phyloP scores from a whole-genome alignment of 2,888 invertebrate species.

The Idaea biselata region DNA sequence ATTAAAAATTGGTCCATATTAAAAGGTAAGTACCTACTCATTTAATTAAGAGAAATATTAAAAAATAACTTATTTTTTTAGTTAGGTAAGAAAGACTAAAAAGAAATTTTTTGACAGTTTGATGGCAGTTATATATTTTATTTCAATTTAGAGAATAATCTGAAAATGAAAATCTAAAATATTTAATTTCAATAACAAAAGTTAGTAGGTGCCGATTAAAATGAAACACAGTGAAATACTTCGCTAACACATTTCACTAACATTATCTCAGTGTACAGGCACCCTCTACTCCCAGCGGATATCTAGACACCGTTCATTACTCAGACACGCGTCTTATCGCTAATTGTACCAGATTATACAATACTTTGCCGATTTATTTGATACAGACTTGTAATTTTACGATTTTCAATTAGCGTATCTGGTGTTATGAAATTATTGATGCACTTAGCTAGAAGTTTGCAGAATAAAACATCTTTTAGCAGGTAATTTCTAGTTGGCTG shows the following conservation, averaged over 20 bases:
- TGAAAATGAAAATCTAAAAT: too few species aligned
- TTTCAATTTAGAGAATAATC: too few species aligned
- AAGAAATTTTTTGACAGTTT: not conserved
- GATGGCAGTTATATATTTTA: too few species aligned
- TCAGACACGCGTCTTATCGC: constrained; percentile 63
- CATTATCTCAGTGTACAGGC: constrained; percentile 30
- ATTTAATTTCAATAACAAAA: too few species aligned
- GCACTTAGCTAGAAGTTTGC: not conserved
- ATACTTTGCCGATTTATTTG: constrained; percentile 14
- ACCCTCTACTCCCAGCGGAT: not conserved
- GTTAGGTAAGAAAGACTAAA: not conserved
- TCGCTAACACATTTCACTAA: not conserved
- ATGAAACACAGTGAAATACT: too few species aligned
- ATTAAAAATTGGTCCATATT: too few species aligned
- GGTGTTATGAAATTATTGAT: constrained; percentile 7
- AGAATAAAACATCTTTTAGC: not conserved
- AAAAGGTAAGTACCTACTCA: too few species aligned
- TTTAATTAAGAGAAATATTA: too few species aligned
- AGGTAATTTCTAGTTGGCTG: not conserved
- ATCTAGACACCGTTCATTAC: constrained; percentile 5
- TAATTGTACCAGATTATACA: constrained; percentile 42
- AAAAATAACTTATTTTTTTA: not conserved
- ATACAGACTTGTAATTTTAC: constrained; percentile 14
- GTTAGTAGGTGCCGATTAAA: too few species aligned
- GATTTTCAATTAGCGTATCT: constrained; percentile 23